Evolutionary conservation across 2,888 invertebrate species (phyloP), one percentile per base, ranked within the genome.

Genomic region (Euplexia lucipara): DNA sequence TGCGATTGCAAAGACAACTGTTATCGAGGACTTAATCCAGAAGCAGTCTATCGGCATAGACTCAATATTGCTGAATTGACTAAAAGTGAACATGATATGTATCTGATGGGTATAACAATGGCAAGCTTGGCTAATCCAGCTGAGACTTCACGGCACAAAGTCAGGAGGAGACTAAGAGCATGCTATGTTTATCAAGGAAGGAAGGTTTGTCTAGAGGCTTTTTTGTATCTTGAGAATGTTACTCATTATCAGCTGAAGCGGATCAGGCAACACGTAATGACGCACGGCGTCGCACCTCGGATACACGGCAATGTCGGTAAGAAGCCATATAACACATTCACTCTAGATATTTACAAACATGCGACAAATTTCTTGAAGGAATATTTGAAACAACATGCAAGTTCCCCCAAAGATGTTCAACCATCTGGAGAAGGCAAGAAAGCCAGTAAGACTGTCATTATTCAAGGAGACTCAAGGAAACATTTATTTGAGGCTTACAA

Each of bases 101-200:
- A 98, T 86, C 92, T 97, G 82, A 97, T 97, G 97, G 97, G 97
- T n/a, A 97, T 98, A 34, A 97, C 97, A 3, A 97, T 97, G 97
- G 97, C 97, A 0, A 97, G 97, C 81, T 92, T 97, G 75, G 97
- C 97, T 0, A 97, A 97, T 89, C 97, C 97, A 18, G 97, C 97
- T 61, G 97, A 97, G 68, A 97, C 97, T 0, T 96, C 97, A 0
- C 92, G 97, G 22, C 97, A 97, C 78, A 97, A 97, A 85, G 97
- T 97, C 74, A 92, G 97, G 49, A 96, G 97, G 90, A 95, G 97
- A 87, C 92, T 97, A 58, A 92, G 97, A 58, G 97, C 97, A 0
- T 97, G 97, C 75, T 97, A 97, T 84, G 97, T 97, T 4, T 97
- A 97, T 85, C 97, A 97, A 88, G 97, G 97, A 3, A 95, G 97